phyloP scores from a whole-genome alignment of 2,797 vertebrate genomes.

The Megalops cyprinoides region DNA sequence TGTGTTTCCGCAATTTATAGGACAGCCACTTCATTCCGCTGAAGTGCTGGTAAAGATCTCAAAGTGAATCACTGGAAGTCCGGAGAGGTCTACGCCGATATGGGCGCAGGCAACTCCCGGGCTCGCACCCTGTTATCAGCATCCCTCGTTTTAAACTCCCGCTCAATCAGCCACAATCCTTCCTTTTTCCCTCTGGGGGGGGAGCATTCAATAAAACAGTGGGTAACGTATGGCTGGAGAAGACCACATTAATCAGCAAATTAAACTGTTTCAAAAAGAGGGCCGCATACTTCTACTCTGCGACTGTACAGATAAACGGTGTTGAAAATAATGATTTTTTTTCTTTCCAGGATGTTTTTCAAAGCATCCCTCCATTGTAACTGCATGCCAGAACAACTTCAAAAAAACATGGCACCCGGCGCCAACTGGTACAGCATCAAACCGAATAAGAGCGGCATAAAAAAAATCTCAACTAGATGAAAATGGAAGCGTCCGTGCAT shows the following conservation, averaged over 20 bases:
- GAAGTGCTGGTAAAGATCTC: conserved; percentile 1
- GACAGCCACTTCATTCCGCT: conserved; percentile 49
- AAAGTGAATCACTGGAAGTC: conserved; percentile 53
- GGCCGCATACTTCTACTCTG: conserved; percentile 35
- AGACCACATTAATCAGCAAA: conserved; percentile 62
- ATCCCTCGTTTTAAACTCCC: conserved; percentile 43
- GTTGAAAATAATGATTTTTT: conserved; percentile 40
- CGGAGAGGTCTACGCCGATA: conserved; percentile 28
- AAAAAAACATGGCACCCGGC: conserved; percentile 45
- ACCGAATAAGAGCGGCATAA: conserved; percentile 60
- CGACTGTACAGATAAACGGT: conserved; percentile 44
- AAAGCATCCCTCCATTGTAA: conserved; percentile 60
- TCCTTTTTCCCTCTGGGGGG: conserved; percentile 43
- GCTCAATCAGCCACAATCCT: conserved; percentile 46
- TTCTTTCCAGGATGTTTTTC: conserved; percentile 59
- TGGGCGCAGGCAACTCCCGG: conserved; percentile 46
- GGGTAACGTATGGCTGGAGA: conserved; percentile 53
- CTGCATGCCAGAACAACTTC: conserved; percentile 65
- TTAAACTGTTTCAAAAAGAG: conserved; percentile 60
- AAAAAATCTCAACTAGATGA: conserved; percentile 63
- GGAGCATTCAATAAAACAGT: conserved; percentile 54
- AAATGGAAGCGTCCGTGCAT: conserved; percentile 59
- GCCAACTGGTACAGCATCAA: conserved; percentile 73
- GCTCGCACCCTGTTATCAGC: conserved; percentile 32
- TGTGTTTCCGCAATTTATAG: conserved; percentile 62